Conservation (phyloP, 2,113 vertebrate species). For the Sinosuthora webbiana region DNA sequence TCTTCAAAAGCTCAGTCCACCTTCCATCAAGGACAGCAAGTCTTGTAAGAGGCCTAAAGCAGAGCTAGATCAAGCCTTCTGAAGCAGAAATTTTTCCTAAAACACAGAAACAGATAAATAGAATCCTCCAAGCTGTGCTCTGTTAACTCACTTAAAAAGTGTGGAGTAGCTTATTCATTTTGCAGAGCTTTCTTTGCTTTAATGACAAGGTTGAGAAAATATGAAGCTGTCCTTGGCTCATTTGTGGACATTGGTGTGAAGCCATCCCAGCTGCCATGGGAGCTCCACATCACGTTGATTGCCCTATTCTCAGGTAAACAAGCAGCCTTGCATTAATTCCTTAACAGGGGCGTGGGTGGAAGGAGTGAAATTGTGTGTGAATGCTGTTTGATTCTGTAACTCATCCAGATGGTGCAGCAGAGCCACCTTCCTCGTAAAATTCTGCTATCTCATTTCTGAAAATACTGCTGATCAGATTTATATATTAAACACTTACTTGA, state of each 20-base stretch:
- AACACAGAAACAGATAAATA: neutral
- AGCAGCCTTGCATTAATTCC: slow-evolving; percentile 40
- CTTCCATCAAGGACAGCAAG: neutral
- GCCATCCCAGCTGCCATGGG: slow-evolving; percentile 14
- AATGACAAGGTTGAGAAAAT: slow-evolving; percentile 44
- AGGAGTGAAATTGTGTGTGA: slow-evolving; percentile 45
- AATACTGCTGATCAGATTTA: neutral
- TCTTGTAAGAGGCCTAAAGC: neutral
- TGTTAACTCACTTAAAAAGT: slow-evolving; percentile 43
- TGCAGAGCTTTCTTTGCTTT: neutral
- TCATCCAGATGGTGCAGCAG: neutral
- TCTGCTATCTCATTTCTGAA: slow-evolving; percentile 12
- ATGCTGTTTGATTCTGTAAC: neutral
- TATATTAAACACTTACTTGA: slow-evolving; percentile 79
- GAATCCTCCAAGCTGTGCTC: neutral
- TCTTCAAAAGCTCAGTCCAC: neutral
- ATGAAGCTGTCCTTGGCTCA: neutral
- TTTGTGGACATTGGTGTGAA: slow-evolving; percentile 25
- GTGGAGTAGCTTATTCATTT: neutral
- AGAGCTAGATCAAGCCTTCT: neutral
- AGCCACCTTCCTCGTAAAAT: neutral
- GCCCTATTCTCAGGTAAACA: slow-evolving; percentile 50
- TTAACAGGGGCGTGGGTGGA: slow-evolving; percentile 2
- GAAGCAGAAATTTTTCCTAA: neutral
- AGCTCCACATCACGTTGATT: neutral